Base-by-base conservation (phyloP, 2,797 vertebrate species). In the Lacerta agilis region DNA sequence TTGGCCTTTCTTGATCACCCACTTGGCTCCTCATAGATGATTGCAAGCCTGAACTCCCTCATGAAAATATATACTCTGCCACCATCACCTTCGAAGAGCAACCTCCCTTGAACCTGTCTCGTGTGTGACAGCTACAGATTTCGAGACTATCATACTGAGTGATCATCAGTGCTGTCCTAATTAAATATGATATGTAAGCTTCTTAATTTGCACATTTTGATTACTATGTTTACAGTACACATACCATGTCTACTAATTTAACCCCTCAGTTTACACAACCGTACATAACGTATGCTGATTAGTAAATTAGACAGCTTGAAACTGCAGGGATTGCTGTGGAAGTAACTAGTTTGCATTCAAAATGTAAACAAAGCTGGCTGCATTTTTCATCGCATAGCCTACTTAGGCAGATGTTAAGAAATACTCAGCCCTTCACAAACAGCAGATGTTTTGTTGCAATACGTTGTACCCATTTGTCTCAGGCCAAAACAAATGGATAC, bases 261-360 rank as follows among this genome's bases (percentile, higher is more conserved):
- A 90, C 92, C 91, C 58, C 86, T 85, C 73, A n/a, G 82, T 90
- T 93, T 93, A 91, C 80, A 85, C 58, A 80, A 33, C 86, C 13
- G 83, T 85, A 87, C 90, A 88, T 43, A 90, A 64, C 83, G 73
- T 83, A 84, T 90, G n/a, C 67, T 95, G 94, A 94, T 94, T 79
- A 89, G 88, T 71, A 94, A 93, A 95, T 95, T 90, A 92, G 82
- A 92, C 87, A 86, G 83, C 92, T 79, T 69, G 29, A 90, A 88
- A 93, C 78, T 67, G 73, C 17, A 67, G 87, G 73, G 71, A 93
- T 92, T 88, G 88, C 43, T 76, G 69, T 69, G 33, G 78, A 81
- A 77, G 79, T 58, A 78, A 87, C 41, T 83, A 71, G 71, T 90
- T 91, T 90, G 84, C 67, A 79, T 71, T 89, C n/a, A 67, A 85